These are phyloP conservation scores for Tetramorium bicarinatum DNA, from an alignment of 2,888 invertebrate species.

Conservation along the genomic window DNA sequence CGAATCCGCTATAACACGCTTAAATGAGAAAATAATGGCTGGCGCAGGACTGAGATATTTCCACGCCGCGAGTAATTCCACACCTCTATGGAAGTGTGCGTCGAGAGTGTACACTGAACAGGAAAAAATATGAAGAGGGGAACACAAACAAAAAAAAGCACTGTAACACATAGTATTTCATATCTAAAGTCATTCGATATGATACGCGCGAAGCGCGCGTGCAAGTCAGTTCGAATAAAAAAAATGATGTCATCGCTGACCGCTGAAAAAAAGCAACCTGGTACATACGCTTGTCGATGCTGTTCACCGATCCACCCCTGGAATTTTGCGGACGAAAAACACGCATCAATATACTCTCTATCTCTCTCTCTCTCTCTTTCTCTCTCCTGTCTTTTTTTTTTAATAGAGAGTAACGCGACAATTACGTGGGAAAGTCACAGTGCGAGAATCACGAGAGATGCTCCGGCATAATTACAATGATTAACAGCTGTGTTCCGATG, in stretches of 20 bases:
- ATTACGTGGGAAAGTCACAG: not conserved
- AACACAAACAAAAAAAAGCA: constrained; percentile 1
- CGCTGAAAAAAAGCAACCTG: constrained; percentile 37
- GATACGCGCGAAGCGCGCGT: not conserved
- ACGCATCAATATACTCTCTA: not conserved
- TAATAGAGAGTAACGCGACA: not conserved
- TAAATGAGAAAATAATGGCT: constrained; percentile 83
- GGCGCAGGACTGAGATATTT: constrained; percentile 41
- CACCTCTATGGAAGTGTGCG: not conserved
- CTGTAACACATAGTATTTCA: constrained; percentile 9
- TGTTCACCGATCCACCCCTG: constrained; percentile 2
- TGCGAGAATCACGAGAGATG: not conserved
- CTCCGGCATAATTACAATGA: constrained; percentile 10
- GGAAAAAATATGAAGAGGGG: constrained; percentile 14
- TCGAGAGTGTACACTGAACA: constrained; percentile 16
- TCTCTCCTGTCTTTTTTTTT: not conserved
- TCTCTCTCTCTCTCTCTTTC: not conserved
- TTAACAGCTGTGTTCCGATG: not conserved
- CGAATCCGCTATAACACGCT: constrained; percentile 79
- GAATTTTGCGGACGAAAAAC: constrained; percentile 18
- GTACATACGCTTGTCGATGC: not conserved
- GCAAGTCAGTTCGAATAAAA: not conserved
- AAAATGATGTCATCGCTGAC: constrained; percentile 26
- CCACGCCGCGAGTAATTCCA: constrained; percentile 18
- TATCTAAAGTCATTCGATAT: constrained; percentile 27